Evolutionary conservation across 2,888 invertebrate species (phyloP).

Genomic region (Maniola hyperantus): DNA sequence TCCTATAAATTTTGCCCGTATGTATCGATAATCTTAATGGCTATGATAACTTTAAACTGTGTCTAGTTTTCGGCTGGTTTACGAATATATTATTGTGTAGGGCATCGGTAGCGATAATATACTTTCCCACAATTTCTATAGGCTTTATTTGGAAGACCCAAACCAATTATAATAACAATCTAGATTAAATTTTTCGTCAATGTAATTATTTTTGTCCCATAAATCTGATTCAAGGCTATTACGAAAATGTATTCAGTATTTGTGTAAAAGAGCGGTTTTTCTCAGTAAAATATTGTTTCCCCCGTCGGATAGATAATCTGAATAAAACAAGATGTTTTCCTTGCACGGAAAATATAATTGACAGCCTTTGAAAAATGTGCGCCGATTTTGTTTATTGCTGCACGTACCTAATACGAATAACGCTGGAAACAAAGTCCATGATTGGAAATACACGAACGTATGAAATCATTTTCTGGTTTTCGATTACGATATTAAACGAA

Average conservation of each 20-base stretch:
- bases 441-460: neutral
- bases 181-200: neutral
- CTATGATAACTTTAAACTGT: constrained; percentile 1
- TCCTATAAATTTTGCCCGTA: constrained; percentile 19
- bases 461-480: constrained; percentile 3
- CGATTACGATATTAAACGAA: neutral
- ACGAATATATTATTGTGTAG: neutral
- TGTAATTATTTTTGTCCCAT: neutral
- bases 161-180: neutral
- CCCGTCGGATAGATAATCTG: constrained; percentile 18
- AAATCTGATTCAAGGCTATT: neutral
- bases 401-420: constrained; percentile 5
- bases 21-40: constrained; percentile 6
- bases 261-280: neutral
- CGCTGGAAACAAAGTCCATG: neutral
- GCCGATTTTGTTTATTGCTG: constrained; percentile 22
- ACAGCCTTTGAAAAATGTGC: constrained; percentile 33
- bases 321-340: constrained; percentile 31
- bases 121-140: neutral
- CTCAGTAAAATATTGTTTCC: constrained; percentile 16
- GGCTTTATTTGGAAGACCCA: neutral
- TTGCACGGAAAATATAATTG: constrained; percentile 35
- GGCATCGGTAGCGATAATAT: neutral
- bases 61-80: constrained; percentile 12
- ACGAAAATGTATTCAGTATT: neutral